phyloP scores from a whole-genome alignment of 2,113 vertebrate genomes.

The Ancistrus triradiatus region DNA sequence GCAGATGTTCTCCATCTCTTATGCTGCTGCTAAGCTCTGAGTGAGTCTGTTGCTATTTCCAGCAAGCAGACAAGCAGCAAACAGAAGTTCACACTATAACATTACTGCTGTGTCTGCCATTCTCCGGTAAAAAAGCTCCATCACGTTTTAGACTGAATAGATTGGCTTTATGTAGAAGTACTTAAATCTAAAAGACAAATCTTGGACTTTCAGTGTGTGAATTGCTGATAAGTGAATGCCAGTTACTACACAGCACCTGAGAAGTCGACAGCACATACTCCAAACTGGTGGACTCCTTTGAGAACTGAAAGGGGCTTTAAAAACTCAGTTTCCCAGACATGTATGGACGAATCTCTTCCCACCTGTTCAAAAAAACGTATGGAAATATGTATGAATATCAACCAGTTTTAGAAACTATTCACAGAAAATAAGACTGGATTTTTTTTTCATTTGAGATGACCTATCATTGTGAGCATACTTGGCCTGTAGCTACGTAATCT shows the following conservation, averaged over 20 bases:
- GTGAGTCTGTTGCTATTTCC: conserved; percentile 44
- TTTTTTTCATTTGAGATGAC: neutral
- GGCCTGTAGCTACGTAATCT: conserved; percentile 96
- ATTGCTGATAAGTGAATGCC: too few relatives aligned
- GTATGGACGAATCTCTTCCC: conserved; percentile 89
- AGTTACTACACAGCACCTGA: conserved; percentile 72
- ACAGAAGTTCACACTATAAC: conserved; percentile 26
- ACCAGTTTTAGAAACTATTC: neutral
- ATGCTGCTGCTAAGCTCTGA: conserved; percentile 9
- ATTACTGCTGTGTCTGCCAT: too few relatives aligned
- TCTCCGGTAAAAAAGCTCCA: too few relatives aligned
- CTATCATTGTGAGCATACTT: conserved; percentile 68
- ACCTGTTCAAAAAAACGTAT: conserved; percentile 44
- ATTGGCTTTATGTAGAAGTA: too few relatives aligned
- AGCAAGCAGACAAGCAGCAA: conserved; percentile 39
- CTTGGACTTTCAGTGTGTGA: too few relatives aligned
- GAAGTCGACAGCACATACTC: conserved; percentile 93
- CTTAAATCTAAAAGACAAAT: too few relatives aligned
- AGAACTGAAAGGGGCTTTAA: conserved; percentile 89
- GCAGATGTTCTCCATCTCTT: neutral
- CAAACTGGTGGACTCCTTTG: conserved; percentile 91
- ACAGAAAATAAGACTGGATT: too few relatives aligned
- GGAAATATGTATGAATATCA: neutral
- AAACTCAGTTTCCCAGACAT: conserved; percentile 94
- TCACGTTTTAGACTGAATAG: too few relatives aligned